A percentile compares a stretch with the other conserved stretches of the same genome.
Evolutionary conservation across 2,888 invertebrate species (phyloP).

Genomic region (Perizoma flavofasciatum): DNA sequence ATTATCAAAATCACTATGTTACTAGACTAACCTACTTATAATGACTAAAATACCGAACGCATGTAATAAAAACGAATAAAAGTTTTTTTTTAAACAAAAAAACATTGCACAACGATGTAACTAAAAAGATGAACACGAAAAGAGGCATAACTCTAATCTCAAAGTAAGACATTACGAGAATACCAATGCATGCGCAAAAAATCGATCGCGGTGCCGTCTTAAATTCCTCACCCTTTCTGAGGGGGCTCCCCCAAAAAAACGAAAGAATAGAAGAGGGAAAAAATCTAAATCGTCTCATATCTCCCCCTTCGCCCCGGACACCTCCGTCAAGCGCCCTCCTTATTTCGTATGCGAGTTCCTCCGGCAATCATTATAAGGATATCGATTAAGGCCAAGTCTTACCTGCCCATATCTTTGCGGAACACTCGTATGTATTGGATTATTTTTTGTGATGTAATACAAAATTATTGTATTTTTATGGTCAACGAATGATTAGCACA

Average conservation of each 20-base stretch:
- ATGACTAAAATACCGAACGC: no score
- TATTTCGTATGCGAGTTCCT: conserved; percentile 85
- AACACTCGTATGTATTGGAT: conserved; percentile 73
- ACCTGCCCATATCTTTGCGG: conserved; percentile 80
- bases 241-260: conserved; percentile 81
- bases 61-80: no score
- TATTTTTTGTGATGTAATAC: conserved; percentile 48
- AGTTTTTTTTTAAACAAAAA: conserved; percentile 3
- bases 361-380: conserved; percentile 84
- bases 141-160: conserved; percentile 81
- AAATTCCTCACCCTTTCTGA: conserved; percentile 84
- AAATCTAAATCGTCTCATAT: conserved; percentile 85
- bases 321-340: conserved; percentile 82
- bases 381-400: conserved; percentile 82
- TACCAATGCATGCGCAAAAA: conserved; percentile 84
- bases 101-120: conserved; percentile 28
- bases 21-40: no score
- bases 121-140: conserved; percentile 44
- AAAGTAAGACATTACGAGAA: conserved; percentile 82
- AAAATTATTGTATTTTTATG: no score
- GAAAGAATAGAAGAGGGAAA: conserved; percentile 84
- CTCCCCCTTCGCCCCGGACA: conserved; percentile 73
- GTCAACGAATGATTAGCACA: neutral
- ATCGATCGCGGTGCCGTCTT: conserved; percentile 82
- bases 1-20: no score